Evolutionary conservation across 2,113 vertebrate genomes (phyloP), one percentile per base, ranked within the genome.

Genomic region (Thamnaconus septentrionalis): DNA sequence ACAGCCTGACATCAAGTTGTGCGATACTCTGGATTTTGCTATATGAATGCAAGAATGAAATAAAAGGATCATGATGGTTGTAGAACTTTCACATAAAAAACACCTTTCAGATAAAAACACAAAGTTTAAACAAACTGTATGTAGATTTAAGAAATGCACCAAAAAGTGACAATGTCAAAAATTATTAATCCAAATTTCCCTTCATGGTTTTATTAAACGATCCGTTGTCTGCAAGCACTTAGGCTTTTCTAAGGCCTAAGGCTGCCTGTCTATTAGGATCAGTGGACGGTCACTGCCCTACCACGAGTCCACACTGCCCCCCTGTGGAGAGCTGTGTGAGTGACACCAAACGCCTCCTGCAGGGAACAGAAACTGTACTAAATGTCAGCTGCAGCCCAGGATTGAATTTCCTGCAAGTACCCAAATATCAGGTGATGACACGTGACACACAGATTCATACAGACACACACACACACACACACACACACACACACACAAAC

Each of bases 351-450:
- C 42, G 11, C 39, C 18, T 31, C 53, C 31, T 49, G 47, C 59
- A 47, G 54, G 58, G 40, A 49, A n/a, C 40, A 12, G 10, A 41
- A 52, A 3, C 18, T 31, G 18, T 43, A 6, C 2, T 4, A 40
- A 63, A 61, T 31, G 39, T 61, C 50, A 72, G 51, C 61, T 53
- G 68, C 54, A 46, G 44, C 52, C 59, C 43, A 53, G 46, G 11
- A 71, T 46, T 51, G 59, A 69, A 46, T 55, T 60, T 74, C 71
- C 70, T 68, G 46, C 49, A 63, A 66, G 59, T 74, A 85, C 85
- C 83, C 85, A 88, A 84, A 80, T 63, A 85, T 90, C 76, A 58
- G 71, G 51, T 52, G 52, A 78, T 66, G 75, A 73, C 54, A 80
- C 75, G 46, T 78, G 53, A 62, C 18, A 78, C 59, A 72, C 44